Base-by-base conservation (phyloP, 2,888 invertebrate genomes). In the Strigamia crassipes region DNA sequence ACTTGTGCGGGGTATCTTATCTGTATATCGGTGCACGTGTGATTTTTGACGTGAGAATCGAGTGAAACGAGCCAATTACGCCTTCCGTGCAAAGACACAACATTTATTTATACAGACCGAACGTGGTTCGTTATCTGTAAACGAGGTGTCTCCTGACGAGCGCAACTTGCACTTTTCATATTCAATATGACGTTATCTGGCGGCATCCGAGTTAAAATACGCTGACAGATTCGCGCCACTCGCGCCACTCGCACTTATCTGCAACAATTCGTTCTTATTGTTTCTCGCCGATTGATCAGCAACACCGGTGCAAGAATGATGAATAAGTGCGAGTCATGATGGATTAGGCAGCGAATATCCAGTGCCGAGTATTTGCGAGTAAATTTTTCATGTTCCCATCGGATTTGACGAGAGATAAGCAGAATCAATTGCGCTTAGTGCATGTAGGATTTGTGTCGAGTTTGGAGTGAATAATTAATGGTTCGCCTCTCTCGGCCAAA, bases 391-490 rank as follows among this genome's bases (percentile, higher is more conserved):
- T 73, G 73, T 73, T 73, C 73, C 73, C 73, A 8, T 73, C 73
- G 73, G 73, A 73, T 73, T 73, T 13, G 27, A 10, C 2, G n/a
- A 73, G 73, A 73, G 73, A 73, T 73, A 73, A 73, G 31, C 73
- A 73, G 73, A 73, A 27, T 73, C 73, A 73, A 73, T 73, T 73
- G 73, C 31, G 73, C 73, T 73, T 73, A 73, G 73, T 73, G 31
- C 73, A 73, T 13, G 73, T 31, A 73, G 73, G 73, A 73, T 73
- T 73, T 73, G 73, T 73, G 73, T 73, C 73, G 73, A 73, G 73
- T 73, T 73, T 27, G n/a, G 73, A 73, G 73, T 73, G 73, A 73
- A 73, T 73, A 73, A 73, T 73, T 73, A 73, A 73, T 73, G 73
- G 31, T 13, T 73, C 31, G 12, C 27, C 73, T 73, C 73, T 73